Conservation (phyloP, 2,113 vertebrate genomes). For the Carassius auratus region DNA sequence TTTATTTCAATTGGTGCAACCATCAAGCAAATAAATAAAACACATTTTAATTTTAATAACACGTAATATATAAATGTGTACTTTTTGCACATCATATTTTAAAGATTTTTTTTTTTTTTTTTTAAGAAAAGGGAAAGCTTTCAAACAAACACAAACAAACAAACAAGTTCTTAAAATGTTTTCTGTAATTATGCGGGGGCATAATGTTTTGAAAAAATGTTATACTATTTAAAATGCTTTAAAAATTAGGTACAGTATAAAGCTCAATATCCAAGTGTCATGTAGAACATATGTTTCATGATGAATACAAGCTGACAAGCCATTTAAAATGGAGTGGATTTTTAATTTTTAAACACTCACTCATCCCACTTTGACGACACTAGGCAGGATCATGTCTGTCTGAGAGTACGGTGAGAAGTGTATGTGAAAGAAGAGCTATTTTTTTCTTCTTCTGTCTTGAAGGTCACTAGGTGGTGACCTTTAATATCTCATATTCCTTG, state of each 20-base stretch:
- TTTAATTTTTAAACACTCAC: slow-evolving; percentile 27
- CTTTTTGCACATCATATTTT: no score
- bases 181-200: no score
- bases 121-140: no score
- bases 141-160: no score
- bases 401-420: slow-evolving; percentile 19
- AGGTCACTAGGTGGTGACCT: slow-evolving; percentile 13
- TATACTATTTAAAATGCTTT: not conserved
- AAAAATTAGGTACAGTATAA: not conserved
- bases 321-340: slow-evolving; percentile 25
- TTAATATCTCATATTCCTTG: slow-evolving; percentile 24
- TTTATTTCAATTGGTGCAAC: not conserved
- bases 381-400: not conserved
- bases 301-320: not conserved
- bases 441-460: slow-evolving; percentile 15
- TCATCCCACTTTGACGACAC: not conserved
- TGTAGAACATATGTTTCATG: slow-evolving; percentile 10
- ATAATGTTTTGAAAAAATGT: no score
- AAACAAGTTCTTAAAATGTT: no score
- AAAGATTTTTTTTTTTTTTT: no score
- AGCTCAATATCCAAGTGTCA: not conserved
- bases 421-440: not conserved
- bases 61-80: not conserved
- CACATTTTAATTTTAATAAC: not conserved
- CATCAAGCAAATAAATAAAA: not conserved